Evolutionary conservation across 2,113 vertebrate genomes (phyloP), one percentile per base, ranked within the genome.

Genomic region (Sterna hirundo): DNA sequence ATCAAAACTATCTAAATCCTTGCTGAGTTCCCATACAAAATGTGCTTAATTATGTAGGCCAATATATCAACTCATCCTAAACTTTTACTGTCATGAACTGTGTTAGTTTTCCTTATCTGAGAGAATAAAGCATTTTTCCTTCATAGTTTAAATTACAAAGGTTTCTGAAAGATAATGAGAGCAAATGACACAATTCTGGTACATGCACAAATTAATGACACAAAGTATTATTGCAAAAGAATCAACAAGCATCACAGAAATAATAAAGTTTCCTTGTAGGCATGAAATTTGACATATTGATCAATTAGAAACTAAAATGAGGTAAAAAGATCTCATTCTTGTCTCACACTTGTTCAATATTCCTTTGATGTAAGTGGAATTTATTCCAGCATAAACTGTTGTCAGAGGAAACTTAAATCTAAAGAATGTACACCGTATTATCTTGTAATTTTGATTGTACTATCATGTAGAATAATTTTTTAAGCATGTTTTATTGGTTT

Each of bases 351-450:
- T 69, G 6, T 68, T 93, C 83, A 69, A 47, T 68, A 84, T 68
- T 91, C 46, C 72, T 94, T 92, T 93, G 52, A 96, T 71, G 34
- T 72, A 83, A 81, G 40, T 72, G 23, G 20, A 88, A 95, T 93
- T 96, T 88, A 83, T 93, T 88, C 52, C 18, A 86, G n/a, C 32
- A 52, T 81, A 78, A 81, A 71, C 18, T 75, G 52, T 58, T 86
- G 38, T 91, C 65, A 91, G 52, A 92, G 5, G 27, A 94, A 95
- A 83, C 13, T 61, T 76, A 86, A 86, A 83, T 46, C 64, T 95
- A 34, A 88, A 84, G 47, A 88, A 84, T 7, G 25, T 81, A 86
- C 55, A 18, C 15, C 51, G 10, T 52, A 51, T 62, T 60, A 61
- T 81, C 60, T 75, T 92, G 44, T 76, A 88, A 60, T 92, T 92